A percentile compares a stretch with the other conserved stretches of the same genome.
phyloP scores from a whole-genome alignment of 2,113 vertebrate genomes.

The Gallinago jamesoni region DNA sequence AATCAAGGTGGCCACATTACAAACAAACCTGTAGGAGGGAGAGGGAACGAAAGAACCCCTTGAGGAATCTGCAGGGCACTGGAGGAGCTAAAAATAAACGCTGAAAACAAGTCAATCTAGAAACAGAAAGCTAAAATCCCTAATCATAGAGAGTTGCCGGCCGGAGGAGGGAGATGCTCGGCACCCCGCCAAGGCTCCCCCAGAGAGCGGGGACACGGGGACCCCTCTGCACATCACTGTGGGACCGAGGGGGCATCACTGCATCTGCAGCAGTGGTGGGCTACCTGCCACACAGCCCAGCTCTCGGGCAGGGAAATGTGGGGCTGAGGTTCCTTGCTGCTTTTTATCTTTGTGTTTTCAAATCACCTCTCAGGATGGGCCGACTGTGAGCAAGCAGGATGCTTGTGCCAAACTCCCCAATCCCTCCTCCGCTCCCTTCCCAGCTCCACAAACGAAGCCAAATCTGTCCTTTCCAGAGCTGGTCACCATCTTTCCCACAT shows the following conservation, averaged over 20 bases:
- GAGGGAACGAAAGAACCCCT: constrained; percentile 41
- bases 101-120: not conserved
- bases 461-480: not conserved
- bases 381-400: not conserved
- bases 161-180: not conserved
- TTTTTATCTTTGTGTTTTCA: not conserved
- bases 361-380: not conserved
- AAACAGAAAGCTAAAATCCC: constrained; percentile 5
- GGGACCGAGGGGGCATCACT: fast-evolving
- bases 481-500: not conserved
- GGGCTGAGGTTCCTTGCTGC: not conserved
- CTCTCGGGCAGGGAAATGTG: fast-evolving
- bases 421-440: not conserved
- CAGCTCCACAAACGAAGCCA: not conserved
- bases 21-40: constrained; percentile 40
- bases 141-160: not conserved
- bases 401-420: not conserved
- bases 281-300: not conserved
- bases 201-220: not conserved
- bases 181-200: not conserved
- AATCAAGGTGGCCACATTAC: not conserved
- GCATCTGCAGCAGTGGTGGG: not conserved
- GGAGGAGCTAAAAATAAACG: constrained; percentile 44
- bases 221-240: fast-evolving
- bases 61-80: not conserved